These are phyloP conservation scores for Nipponacmea schrenckii DNA, from an alignment of 2,888 invertebrate species.

Conservation along the genomic window DNA sequence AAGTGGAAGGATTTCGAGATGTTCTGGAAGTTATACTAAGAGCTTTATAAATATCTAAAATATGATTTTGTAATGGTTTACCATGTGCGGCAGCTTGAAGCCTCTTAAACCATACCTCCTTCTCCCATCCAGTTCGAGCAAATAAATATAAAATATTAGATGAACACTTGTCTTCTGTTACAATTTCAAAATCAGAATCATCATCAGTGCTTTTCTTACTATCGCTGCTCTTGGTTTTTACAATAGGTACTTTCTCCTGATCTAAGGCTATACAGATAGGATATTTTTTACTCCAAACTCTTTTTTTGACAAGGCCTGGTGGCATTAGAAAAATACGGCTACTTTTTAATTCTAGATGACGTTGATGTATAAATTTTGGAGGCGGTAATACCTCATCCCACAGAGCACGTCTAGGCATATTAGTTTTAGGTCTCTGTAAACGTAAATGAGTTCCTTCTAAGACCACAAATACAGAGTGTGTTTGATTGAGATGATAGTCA, in stretches of 20 bases:
- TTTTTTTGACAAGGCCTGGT: conserved; percentile 65
- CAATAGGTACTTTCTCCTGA: conserved; percentile 41
- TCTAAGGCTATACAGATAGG: conserved; percentile 80
- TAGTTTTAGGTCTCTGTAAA: conserved; percentile 82
- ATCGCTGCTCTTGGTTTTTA: conserved; percentile 6
- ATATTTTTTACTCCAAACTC: conserved; percentile 93
- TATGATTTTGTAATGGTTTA: conserved; percentile 49
- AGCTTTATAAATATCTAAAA: conserved; percentile 44
- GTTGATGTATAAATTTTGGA: conserved; percentile 80
- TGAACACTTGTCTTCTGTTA: conserved; percentile 52
- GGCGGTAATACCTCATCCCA: conserved; percentile 86
- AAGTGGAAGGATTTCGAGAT: conserved; percentile 21
- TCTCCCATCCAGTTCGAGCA: conserved; percentile 86
- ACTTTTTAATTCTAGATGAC: conserved; percentile 73
- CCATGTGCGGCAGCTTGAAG: conserved; percentile 59
- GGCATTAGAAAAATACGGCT: conserved; percentile 61
- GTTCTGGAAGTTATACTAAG: conserved; percentile 27
- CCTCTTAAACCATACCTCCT: conserved; percentile 84
- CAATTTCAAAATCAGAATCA: conserved; percentile 51
- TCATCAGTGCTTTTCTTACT: conserved; percentile 23
- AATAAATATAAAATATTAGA: conserved; percentile 73
- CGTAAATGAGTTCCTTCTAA: conserved; percentile 75
- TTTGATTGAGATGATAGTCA: conserved; percentile 79
- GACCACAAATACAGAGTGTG: conserved; percentile 79
- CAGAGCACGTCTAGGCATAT: conserved; percentile 85